Evolutionary conservation across 2,888 invertebrate genomes (phyloP).

Genomic region (Xylophagus ater): DNA sequence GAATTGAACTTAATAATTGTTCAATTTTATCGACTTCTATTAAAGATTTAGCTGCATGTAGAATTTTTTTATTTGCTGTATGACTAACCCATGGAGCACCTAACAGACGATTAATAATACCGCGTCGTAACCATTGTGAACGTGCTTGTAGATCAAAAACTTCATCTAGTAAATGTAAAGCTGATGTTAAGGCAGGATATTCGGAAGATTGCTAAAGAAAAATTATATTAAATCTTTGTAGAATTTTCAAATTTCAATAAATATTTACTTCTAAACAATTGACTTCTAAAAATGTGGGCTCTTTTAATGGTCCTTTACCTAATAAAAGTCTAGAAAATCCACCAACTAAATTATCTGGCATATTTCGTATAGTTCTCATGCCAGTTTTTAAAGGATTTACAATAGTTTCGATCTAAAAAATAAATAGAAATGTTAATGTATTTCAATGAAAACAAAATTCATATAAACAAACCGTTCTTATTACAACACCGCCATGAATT

Average conservation of each 20-base stretch:
- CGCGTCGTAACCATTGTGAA: conserved; percentile 69
- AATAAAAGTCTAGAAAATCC: conserved; percentile 53
- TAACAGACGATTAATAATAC: conserved; percentile 57
- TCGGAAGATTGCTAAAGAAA: conserved; percentile 33
- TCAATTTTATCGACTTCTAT: conserved; percentile 71
- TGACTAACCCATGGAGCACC: conserved; percentile 49
- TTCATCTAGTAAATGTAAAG: conserved; percentile 71
- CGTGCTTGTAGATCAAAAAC: conserved; percentile 71
- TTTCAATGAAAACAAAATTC: background rate
- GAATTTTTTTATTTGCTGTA: conserved; percentile 68
- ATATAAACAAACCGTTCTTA: conserved; percentile 41
- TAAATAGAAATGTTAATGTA: background rate
- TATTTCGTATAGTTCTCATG: conserved; percentile 62
- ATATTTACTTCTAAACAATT: conserved; percentile 17
- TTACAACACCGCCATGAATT: conserved; percentile 47
- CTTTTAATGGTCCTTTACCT: conserved; percentile 37
- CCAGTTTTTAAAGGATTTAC: conserved; percentile 56
- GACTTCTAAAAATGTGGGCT: conserved; percentile 17
- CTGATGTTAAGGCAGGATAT: conserved; percentile 70
- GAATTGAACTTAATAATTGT: conserved; percentile 31
- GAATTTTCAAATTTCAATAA: background rate
- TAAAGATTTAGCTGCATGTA: conserved; percentile 64
- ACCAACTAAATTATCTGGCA: conserved; percentile 60
- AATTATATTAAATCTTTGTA: background rate
- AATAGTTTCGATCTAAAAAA: conserved; percentile 37